Conservation (phyloP, 2,888 invertebrate species). For the Noctua fimbriata region DNA sequence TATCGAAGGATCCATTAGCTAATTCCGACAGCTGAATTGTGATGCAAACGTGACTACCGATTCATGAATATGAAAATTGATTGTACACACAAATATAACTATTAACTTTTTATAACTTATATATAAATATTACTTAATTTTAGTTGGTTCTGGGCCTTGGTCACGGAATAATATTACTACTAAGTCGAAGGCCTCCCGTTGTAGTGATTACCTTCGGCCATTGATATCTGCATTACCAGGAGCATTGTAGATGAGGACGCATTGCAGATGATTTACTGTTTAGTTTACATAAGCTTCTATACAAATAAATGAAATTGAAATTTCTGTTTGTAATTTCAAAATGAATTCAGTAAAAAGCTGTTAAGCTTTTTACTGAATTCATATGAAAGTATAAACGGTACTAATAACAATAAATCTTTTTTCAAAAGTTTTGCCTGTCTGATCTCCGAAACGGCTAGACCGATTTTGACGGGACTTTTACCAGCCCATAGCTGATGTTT, state of each 20-base stretch:
- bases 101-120: not conserved
- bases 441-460: too few species aligned
- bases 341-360: too few species aligned
- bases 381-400: too few species aligned
- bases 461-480: too few species aligned
- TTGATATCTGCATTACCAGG: not conserved
- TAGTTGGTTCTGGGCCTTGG: not conserved
- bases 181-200: not conserved
- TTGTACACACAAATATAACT: not conserved
- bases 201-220: not conserved
- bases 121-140: not conserved
- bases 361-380: too few species aligned
- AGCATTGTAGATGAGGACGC: too few species aligned
- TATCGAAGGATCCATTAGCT: not conserved
- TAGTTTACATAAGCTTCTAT: not conserved
- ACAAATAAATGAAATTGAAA: too few species aligned
- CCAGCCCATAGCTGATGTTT: too few species aligned
- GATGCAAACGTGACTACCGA: too few species aligned
- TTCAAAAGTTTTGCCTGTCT: too few species aligned
- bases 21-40: not conserved
- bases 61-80: not conserved
- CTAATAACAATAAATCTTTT: too few species aligned
- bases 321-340: too few species aligned
- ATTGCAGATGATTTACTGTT: not conserved
- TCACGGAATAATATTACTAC: rapidly evolving